Conservation (phyloP, 1,140 invertebrate species). For the Drosophila miranda region DNA sequence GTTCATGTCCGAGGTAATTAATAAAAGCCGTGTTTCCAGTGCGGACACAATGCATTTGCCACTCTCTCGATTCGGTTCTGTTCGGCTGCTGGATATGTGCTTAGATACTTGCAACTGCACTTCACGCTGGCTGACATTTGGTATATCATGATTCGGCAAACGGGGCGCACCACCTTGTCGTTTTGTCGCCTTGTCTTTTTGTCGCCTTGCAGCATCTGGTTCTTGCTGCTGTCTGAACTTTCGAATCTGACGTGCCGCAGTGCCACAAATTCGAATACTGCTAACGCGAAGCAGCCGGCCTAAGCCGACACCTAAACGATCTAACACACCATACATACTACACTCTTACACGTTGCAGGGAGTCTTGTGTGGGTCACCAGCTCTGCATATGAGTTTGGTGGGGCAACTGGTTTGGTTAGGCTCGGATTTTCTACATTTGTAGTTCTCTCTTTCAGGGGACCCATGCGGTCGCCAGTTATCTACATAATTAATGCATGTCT, state of each 20-base stretch:
- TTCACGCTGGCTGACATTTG: slow-evolving; percentile 52
- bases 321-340: slow-evolving; percentile 18
- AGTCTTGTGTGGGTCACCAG: slow-evolving; percentile 39
- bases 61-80: not conserved
- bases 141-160: slow-evolving; percentile 44
- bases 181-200: slow-evolving; percentile 26
- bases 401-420: slow-evolving; percentile 44
- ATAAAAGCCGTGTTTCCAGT: slow-evolving; percentile 49
- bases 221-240: slow-evolving; percentile 51
- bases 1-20: slow-evolving; percentile 50
- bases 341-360: not conserved
- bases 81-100: slow-evolving; percentile 2
- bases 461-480: slow-evolving; percentile 52
- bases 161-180: slow-evolving; percentile 43
- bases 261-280: slow-evolving; percentile 48
- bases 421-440: slow-evolving; percentile 7
- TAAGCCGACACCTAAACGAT: slow-evolving; percentile 52
- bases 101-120: slow-evolving; percentile 26
- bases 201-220: slow-evolving; percentile 22
- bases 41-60: not conserved
- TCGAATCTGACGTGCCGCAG: slow-evolving; percentile 64
- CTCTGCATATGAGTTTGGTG: slow-evolving; percentile 48
- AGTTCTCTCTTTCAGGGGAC: slow-evolving; percentile 32
- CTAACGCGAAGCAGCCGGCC: not conserved
- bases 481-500: slow-evolving; percentile 80